Evolutionary conservation across 2,113 vertebrate species (phyloP), one percentile per base, ranked within the genome.

Genomic region (Kobus ellipsiprymnus): DNA sequence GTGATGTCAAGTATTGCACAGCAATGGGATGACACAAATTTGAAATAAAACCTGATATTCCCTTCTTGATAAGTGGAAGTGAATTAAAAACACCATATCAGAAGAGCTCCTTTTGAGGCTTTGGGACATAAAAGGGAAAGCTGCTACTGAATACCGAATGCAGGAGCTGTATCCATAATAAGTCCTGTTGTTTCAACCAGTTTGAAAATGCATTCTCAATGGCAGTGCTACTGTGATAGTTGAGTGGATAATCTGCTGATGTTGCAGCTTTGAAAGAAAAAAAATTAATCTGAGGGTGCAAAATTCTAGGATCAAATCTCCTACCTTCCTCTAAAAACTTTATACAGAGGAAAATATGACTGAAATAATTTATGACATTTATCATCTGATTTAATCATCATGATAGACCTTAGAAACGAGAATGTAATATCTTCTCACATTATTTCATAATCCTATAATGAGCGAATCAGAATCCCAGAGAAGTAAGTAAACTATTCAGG

Each of bases 1-100:
- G 96, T 98, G 95, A 71, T 95, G 91, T 92, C 94, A 97, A 97
- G 78, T 96, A 95, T 89, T 52, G 40, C 50, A 86, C 52, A 94
- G 82, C 96, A 96, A 92, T 57, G n/a, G 30, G 52, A 83, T 91
- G 87, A 93, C 74, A 90, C 67, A 77, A 36, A 90, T 97, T 97
- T 94, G 82, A 98, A 98, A 64, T 81, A 96, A 86, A 46, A 84
- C 59, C 5, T 8, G 30, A 91, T 94, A 95, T 48, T 50, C 60
- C 62, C 55, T 10, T 27, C 95, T 97, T 83, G 82, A 87, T 46
- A 81, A 71, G 46, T 91, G 25, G 71, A 91, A 97, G 54, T 87
- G 89, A 97, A 97, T 83, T 92, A 87, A 95, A 97, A 92, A 89
- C 57, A 62, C 25, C 14, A 27, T 57, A 86, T 97, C 46, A 29